phyloP scores from a whole-genome alignment of 2,113 vertebrate genomes.

The Azemiops feae region DNA sequence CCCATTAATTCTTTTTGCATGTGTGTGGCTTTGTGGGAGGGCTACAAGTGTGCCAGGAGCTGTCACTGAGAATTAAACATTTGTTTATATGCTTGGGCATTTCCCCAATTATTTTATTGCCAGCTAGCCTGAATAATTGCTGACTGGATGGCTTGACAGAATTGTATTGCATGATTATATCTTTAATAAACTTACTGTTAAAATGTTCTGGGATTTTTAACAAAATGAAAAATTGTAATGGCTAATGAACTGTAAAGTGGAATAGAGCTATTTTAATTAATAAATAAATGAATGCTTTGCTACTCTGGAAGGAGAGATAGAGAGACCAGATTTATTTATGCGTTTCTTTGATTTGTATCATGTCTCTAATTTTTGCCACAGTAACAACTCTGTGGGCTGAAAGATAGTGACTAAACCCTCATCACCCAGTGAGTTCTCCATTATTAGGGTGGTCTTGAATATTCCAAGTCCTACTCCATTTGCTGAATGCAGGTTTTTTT shows the following conservation, averaged over 20 bases:
- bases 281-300: neutral
- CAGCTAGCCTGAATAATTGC: neutral
- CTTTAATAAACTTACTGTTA: neutral
- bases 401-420: neutral
- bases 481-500: neutral
- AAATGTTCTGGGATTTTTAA: neutral
- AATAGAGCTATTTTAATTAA: neutral
- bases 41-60: neutral
- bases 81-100: neutral
- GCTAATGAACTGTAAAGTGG: neutral
- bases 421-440: neutral
- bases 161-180: neutral
- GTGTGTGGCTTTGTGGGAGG: neutral
- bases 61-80: neutral
- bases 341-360: neutral
- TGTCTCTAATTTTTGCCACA: neutral
- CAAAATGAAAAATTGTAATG: neutral
- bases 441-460: neutral
- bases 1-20: neutral
- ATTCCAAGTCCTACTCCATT: neutral
- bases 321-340: neutral
- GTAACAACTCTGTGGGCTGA: neutral
- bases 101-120: neutral
- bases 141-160: neutral
- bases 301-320: neutral